phyloP scores from a whole-genome alignment of 2,888 invertebrate species.

The Iphiclides podalirius region DNA sequence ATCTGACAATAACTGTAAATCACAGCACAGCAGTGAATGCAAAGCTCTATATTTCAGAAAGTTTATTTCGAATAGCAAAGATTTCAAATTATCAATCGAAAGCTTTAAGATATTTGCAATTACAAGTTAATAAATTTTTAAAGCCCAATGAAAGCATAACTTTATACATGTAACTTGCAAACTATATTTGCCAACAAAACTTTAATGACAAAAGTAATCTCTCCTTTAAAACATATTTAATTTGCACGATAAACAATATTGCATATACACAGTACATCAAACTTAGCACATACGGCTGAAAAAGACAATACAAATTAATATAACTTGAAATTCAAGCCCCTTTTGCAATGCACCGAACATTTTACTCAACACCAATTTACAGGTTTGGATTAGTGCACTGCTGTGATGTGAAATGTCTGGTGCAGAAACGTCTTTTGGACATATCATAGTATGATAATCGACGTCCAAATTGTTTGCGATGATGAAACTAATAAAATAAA shows the following conservation, averaged over 20 bases:
- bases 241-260: conserved; percentile 45
- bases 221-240: conserved; percentile 42
- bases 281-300: conserved; percentile 69
- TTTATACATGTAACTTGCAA: conserved; percentile 51
- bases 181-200: conserved; percentile 48
- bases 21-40: conserved; percentile 16
- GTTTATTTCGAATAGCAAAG: conserved; percentile 29
- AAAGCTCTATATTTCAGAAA: conserved; percentile 7
- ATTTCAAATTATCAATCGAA: conserved; percentile 31
- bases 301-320: conserved; percentile 58
- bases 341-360: conserved; percentile 42
- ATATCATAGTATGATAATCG: conserved; percentile 50
- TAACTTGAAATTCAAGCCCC: conserved; percentile 51
- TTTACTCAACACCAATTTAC: conserved; percentile 38
- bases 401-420: conserved; percentile 49
- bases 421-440: conserved; percentile 56
- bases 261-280: conserved; percentile 63
- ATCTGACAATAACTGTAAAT: no score
- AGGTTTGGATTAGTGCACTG: conserved; percentile 40
- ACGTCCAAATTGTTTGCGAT: conserved; percentile 51
- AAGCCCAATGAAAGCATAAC: conserved; percentile 46
- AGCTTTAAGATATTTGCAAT: conserved; percentile 34
- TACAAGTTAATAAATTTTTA: conserved; percentile 29
- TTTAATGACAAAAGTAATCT: conserved; percentile 49
- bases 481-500: conserved; percentile 67